phyloP scores from a whole-genome alignment of 2,888 invertebrate genomes.

The Eupithecia subfuscata region DNA sequence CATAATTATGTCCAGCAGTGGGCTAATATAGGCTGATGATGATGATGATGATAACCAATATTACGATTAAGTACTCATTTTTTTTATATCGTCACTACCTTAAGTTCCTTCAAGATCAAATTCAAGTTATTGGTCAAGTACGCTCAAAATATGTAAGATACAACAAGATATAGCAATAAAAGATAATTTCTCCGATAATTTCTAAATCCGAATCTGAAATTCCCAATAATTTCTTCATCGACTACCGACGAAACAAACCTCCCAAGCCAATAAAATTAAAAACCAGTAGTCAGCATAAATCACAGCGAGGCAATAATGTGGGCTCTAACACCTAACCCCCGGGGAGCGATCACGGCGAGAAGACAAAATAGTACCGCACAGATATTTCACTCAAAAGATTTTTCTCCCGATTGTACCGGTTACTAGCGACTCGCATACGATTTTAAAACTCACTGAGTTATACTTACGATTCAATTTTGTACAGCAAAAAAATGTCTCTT shows the following conservation, averaged over 20 bases:
- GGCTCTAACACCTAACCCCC: slow-evolving; percentile 64
- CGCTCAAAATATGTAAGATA: background rate
- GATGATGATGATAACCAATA: no score
- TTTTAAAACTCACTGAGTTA: background rate
- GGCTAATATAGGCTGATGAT: no score
- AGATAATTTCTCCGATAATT: slow-evolving; percentile 7
- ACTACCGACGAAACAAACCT: slow-evolving; percentile 23
- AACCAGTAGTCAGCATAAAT: slow-evolving; percentile 77
- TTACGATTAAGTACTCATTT: no score
- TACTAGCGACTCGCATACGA: background rate
- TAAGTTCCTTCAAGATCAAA: no score
- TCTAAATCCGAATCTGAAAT: slow-evolving; percentile 1
- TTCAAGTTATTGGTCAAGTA: no score
- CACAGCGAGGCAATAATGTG: slow-evolving; percentile 79
- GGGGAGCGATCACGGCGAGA: slow-evolving; percentile 52
- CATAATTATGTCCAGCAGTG: no score
- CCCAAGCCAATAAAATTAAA: slow-evolving; percentile 52
- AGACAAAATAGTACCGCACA: slow-evolving; percentile 13
- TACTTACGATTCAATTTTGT: background rate
- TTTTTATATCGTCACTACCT: no score
- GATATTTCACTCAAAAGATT: slow-evolving; percentile 8
- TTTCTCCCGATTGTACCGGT: background rate
- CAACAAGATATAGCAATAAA: background rate
- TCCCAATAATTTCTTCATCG: slow-evolving; percentile 31
- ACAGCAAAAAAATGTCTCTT: background rate